Conservation (phyloP, 2,888 invertebrate genomes). For the Troilus luridus region DNA sequence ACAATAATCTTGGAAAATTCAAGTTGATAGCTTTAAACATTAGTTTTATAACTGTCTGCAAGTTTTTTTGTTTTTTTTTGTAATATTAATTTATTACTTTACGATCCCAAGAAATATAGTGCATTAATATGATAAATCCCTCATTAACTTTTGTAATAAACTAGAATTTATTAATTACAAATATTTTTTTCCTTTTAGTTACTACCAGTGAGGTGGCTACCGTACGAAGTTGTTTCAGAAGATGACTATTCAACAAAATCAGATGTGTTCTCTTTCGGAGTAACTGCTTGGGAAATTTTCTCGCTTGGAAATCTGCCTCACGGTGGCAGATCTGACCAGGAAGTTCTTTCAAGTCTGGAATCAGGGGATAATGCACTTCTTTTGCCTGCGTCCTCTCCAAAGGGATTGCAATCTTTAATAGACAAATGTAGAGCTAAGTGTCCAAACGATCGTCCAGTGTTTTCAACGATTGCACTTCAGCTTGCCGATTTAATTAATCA, state of each 20-base stretch:
- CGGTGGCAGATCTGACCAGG: conserved; percentile 82
- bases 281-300: conserved; percentile 91
- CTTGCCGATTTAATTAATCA: conserved; percentile 67
- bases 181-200: conserved; percentile 71
- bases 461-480: conserved; percentile 74
- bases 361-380: conserved; percentile 79
- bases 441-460: conserved; percentile 79
- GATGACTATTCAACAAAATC: conserved; percentile 94
- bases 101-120: background rate
- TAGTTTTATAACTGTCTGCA: no score
- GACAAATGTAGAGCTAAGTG: conserved; percentile 78
- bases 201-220: conserved; percentile 91
- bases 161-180: background rate
- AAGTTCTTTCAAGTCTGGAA: conserved; percentile 79
- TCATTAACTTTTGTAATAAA: background rate
- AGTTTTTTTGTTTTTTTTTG: no score
- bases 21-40: no score
- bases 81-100: background rate
- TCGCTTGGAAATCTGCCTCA: conserved; percentile 84
- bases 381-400: conserved; percentile 76
- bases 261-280: conserved; percentile 93
- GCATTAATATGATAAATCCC: background rate
- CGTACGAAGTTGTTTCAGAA: conserved; percentile 89
- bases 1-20: no score
- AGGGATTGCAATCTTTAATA: conserved; percentile 76